Evolutionary conservation across 2,888 invertebrate genomes (phyloP), one percentile per base, ranked within the genome.

Genomic region (Dusona sp.): DNA sequence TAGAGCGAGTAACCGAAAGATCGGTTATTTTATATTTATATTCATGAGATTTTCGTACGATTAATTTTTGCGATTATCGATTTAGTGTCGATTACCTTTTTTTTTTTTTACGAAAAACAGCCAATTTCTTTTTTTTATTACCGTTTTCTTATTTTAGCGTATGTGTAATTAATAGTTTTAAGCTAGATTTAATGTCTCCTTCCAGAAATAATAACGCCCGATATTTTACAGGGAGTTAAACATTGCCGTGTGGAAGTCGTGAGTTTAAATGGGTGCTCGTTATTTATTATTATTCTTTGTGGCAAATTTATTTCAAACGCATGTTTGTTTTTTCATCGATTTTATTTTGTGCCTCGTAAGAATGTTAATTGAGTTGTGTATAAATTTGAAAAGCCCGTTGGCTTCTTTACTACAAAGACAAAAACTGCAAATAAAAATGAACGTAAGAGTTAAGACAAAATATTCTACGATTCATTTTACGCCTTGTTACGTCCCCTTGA

Each of bases 221-320:
- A 75, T 19, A 75, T 79, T 33, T 57, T 70, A 36, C 79, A 74
- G 38, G 54, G 38, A 85, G 51, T 82, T 54, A 72, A 42, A 54
- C 38, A 19, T 82, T 64, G 29, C 67, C 9, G 61, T 38, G 29
- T 11, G 51, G 64, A 72, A 13, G 29, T 77, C 45, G 42, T 78
- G 79, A 86, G 83, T 79, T 79, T 74, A 51, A 84, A 70, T 11
- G 73, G 67, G 84, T 80, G 65, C 84, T 83, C 74, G 85, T 64
- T 88, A 89, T 90, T 89, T 88, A 88, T 89, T 90, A 75, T 70
- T 72, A 88, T 87, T 83, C 75, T 72, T 79, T 79, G 48, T 74
- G 79, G 33, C 25, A 22, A 51, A 65, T 45, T 51, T 65, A 29
- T 64, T 36, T n/a, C 22, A 61, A 51, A 75, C 67, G 68, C 25